phyloP scores from a whole-genome alignment of 1,140 invertebrate genomes.

The Leptinotarsa undecemlineata region DNA sequence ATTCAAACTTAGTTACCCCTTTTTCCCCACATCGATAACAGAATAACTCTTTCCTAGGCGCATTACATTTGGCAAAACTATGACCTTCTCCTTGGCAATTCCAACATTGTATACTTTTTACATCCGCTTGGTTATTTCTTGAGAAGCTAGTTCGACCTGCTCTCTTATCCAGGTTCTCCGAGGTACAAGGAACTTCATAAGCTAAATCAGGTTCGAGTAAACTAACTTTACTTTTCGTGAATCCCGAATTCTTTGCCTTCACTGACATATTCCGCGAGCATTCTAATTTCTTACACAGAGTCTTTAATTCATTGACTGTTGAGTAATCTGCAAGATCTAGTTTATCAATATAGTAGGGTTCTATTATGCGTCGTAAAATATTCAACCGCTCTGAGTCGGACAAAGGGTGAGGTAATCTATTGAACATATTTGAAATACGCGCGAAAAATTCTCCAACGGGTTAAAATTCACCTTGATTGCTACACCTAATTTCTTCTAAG shows the following conservation, averaged over 20 bases:
- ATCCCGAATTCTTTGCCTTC: neutral
- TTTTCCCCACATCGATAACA: neutral
- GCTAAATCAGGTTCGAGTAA: neutral
- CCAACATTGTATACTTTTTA: neutral
- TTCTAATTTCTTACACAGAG: neutral
- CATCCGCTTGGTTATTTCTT: neutral
- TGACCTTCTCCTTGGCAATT: neutral
- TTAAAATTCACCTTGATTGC: neutral
- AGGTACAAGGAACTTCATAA: neutral
- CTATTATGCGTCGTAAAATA: too few species aligned
- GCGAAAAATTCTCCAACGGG: slow-evolving; percentile 5
- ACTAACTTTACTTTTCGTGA: neutral
- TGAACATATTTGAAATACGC: slow-evolving; percentile 12
- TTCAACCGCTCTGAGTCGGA: neutral
- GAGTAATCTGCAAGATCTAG: neutral
- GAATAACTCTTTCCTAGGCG: neutral
- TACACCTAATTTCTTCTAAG: neutral
- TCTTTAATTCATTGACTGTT: neutral
- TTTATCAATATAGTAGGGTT: neutral
- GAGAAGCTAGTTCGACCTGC: neutral
- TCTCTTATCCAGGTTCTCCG: neutral
- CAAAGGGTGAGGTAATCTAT: neutral
- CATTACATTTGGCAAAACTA: neutral
- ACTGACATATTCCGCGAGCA: neutral
- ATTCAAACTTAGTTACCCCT: neutral